Evolutionary conservation across 2,797 vertebrate species (phyloP).

Genomic region (Gila robusta): DNA sequence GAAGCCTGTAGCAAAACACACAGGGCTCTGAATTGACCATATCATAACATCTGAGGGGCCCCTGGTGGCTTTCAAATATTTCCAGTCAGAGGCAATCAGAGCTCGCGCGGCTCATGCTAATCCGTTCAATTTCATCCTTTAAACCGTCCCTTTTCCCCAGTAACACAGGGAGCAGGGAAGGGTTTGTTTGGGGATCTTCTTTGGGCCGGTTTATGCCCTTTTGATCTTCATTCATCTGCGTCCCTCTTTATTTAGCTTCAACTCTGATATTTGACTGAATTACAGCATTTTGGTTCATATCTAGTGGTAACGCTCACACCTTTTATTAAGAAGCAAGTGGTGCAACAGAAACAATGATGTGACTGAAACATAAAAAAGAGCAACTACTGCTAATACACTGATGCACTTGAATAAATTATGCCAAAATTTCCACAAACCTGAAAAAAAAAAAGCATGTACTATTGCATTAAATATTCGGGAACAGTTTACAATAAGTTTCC

Average conservation of each 20-base stretch:
- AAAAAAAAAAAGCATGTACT: background rate
- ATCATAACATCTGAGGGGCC: constrained; percentile 90
- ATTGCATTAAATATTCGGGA: background rate
- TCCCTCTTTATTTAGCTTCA: background rate
- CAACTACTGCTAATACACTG: background rate
- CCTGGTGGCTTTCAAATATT: constrained; percentile 93
- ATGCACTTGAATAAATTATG: background rate
- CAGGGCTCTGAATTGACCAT: constrained; percentile 81
- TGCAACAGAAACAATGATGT: background rate
- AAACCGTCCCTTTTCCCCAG: constrained; percentile 39
- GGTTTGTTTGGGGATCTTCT: background rate
- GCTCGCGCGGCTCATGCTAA: constrained; percentile 90
- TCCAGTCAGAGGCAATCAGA: constrained; percentile 98
- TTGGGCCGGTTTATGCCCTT: background rate
- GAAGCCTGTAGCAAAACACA: constrained; percentile 84
- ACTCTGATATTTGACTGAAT: constrained; percentile 8
- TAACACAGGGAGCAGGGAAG: too few relatives aligned
- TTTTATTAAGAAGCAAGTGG: background rate
- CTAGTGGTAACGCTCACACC: background rate
- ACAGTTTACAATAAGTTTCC: background rate
- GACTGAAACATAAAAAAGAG: background rate
- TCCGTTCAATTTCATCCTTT: constrained; percentile 97
- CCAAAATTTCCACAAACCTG: background rate
- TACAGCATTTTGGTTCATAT: background rate
- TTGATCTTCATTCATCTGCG: background rate